Evolutionary conservation across 37 sponge, comb jelly and placozoan genomes (phyloP), one percentile per base, ranked within the genome.

Genomic region (Theonella swinhoei): DNA sequence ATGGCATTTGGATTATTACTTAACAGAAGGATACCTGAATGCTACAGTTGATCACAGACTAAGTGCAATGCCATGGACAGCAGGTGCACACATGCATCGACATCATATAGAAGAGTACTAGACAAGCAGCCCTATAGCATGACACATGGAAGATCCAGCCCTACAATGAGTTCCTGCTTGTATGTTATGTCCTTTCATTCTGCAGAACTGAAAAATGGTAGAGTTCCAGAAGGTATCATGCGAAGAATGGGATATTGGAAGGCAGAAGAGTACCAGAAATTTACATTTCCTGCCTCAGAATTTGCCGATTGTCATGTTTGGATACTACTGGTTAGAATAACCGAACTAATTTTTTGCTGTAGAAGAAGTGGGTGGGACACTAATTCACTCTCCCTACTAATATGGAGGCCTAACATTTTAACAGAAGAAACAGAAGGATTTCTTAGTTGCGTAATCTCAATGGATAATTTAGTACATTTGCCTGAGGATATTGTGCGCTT

Each of bases 221-320:
- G 85, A 85, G 26, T 77, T 58, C 85, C 85, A n/a, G n/a, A 63
- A 26, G 69, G 68, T 31, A 66, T 84, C 36, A 76, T 68, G 33
- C n/a, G 28, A 42, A 28, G 76, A n/a, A 24, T 85, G 54, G 86
- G 79, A 34, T 78, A 59, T 47, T 78, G 72, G 72, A 85, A 85
- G 72, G 79, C 86, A 28, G 79, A 85, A 68, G 86, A 85, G 32
- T 40, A 62, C 26, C 67, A 68, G 68, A 84, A 85, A 54, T 78
- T 78, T 69, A 22, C 28, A 22, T 78, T 36, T 58, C 79, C 79
- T 69, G 78, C 86, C 1, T 78, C 86, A 58, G 85, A 84, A 34
- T 77, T 70, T 68, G 86, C 78, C n/a, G 29, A 70, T 30, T 84
- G 64, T 39, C 67, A 84, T 20, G 35, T 39, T 20, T 84, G 76